These are phyloP conservation scores for Drosophila arawakana DNA, from an alignment of 1,140 invertebrate genomes.

Conservation along the genomic window DNA sequence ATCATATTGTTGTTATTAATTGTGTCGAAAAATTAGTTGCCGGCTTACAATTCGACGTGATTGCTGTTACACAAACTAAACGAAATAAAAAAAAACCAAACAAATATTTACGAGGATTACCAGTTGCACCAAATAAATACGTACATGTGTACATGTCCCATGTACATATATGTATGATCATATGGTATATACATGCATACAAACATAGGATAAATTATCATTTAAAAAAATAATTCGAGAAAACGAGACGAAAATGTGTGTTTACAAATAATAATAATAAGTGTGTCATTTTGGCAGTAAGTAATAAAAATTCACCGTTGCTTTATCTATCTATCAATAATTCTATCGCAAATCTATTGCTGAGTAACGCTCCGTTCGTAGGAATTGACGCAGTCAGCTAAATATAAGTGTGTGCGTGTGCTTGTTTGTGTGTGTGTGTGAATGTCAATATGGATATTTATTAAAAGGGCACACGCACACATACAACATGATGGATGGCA, in stretches of 20 bases:
- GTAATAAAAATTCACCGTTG: conserved; percentile 9
- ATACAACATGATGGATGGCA: not conserved
- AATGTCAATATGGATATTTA: not conserved
- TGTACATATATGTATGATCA: conserved; percentile 27
- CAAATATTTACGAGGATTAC: conserved; percentile 13
- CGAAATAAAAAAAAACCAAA: conserved; percentile 10
- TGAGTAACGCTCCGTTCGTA: conserved; percentile 12
- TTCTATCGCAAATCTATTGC: conserved; percentile 6
- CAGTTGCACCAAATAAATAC: conserved; percentile 42
- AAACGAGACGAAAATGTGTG: conserved; percentile 22
- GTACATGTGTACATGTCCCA: conserved; percentile 14
- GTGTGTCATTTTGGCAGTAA: conserved; percentile 21
- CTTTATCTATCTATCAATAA: not conserved
- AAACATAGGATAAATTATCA: conserved; percentile 29
- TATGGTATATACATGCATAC: conserved; percentile 32
- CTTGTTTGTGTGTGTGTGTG: not conserved
- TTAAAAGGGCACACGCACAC: not conserved
- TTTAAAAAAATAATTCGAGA: conserved; percentile 15
- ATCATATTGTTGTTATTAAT: conserved; percentile 10
- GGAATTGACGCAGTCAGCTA: not conserved
- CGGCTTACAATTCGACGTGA: not conserved
- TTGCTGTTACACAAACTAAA: conserved; percentile 12
- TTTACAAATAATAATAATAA: conserved; percentile 27
- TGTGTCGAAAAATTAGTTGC: conserved; percentile 3
- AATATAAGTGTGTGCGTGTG: not conserved